phyloP scores from a whole-genome alignment of 2,797 vertebrate genomes.

The Sebastes trivittatus region DNA sequence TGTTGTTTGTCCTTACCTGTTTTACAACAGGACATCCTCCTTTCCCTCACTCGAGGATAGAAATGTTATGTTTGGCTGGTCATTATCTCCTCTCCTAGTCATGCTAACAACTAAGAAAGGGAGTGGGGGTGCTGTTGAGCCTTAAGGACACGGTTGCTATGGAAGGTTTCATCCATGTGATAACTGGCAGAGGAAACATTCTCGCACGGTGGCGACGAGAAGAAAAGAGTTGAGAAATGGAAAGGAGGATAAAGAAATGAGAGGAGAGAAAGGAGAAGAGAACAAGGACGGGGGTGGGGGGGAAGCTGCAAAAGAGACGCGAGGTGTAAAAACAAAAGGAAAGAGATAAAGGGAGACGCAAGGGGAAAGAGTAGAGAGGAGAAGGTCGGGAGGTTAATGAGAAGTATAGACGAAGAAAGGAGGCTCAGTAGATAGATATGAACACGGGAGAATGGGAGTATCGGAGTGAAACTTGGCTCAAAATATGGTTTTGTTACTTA shows the following conservation, averaged over 20 bases:
- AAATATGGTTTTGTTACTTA: background rate
- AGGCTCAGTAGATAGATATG: background rate
- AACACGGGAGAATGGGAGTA: background rate
- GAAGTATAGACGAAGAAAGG: background rate
- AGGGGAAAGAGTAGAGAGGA: background rate
- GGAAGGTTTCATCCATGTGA: background rate
- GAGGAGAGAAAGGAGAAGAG: background rate
- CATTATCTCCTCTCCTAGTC: background rate
- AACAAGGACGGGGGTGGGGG: background rate
- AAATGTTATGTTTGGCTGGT: background rate
- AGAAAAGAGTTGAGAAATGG: conserved; percentile 7
- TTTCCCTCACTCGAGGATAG: background rate
- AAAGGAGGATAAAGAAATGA: background rate
- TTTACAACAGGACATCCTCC: conserved; percentile 1
- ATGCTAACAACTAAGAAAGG: background rate
- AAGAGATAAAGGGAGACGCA: background rate
- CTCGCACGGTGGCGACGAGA: background rate
- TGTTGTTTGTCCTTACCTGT: background rate
- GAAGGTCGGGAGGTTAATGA: background rate
- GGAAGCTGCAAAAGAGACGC: background rate
- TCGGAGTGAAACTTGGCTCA: background rate
- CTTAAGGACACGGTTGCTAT: background rate
- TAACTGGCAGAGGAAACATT: background rate
- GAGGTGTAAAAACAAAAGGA: background rate
- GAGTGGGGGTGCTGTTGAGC: background rate